These are phyloP conservation scores for Oryzias sinensis DNA, from an alignment of 2,797 vertebrate genomes.

Conservation along the genomic window DNA sequence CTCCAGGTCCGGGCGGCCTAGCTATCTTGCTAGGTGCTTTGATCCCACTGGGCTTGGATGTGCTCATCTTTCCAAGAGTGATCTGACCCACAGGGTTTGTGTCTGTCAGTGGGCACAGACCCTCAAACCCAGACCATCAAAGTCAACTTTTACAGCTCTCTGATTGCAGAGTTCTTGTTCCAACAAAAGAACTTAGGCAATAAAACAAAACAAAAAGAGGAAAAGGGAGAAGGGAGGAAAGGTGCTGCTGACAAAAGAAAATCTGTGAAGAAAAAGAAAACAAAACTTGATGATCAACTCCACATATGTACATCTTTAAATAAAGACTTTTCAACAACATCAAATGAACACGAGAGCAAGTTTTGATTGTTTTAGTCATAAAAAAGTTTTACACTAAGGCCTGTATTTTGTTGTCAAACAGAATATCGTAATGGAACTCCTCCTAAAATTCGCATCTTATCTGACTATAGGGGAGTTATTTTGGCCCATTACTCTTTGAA, in stretches of 20 bases:
- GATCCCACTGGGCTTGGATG: constrained; percentile 90
- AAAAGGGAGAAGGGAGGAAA: constrained; percentile 45
- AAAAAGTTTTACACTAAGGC: no score
- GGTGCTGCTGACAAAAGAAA: constrained; percentile 22
- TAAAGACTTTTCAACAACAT: no score
- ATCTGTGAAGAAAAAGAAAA: constrained; percentile 46
- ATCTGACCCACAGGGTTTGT: constrained; percentile 50
- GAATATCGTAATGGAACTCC: no score
- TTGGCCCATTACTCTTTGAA: no score
- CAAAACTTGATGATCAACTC: background rate
- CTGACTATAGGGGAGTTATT: no score
- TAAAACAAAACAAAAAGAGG: constrained; percentile 8
- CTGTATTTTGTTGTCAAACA: no score
- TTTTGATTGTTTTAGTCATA: no score
- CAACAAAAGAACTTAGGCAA: constrained; percentile 9
- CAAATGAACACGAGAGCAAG: no score
- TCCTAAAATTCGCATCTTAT: no score
- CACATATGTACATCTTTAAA: no score
- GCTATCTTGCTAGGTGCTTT: constrained; percentile 93
- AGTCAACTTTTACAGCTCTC: constrained; percentile 46
- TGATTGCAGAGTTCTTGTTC: constrained; percentile 21
- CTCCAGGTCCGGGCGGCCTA: constrained; percentile 74
- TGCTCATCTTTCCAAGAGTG: constrained; percentile 84
- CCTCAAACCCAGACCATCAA: constrained; percentile 82
- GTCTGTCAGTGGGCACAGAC: constrained; percentile 69